Evolutionary conservation across 1,140 invertebrate genomes (phyloP).

Genomic region (Drosophila virilis): DNA sequence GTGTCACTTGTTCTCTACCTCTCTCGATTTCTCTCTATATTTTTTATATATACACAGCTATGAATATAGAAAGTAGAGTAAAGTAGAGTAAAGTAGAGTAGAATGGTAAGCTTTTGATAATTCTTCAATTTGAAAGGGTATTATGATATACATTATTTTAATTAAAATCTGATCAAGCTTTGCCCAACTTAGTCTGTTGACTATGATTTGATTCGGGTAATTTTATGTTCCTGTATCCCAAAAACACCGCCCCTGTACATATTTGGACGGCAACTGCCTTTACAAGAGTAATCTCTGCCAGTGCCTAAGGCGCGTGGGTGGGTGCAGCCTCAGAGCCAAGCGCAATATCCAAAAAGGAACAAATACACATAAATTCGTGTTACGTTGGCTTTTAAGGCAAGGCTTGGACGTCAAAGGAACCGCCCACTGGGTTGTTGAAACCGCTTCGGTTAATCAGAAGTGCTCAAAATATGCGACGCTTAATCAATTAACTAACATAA

Average conservation of each 20-base stretch:
- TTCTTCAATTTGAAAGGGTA: too few species aligned
- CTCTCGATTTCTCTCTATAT: neutral
- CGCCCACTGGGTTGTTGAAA: slow-evolving; percentile 8
- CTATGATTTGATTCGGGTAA: slow-evolving; percentile 14
- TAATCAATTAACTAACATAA: slow-evolving; percentile 82
- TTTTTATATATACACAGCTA: neutral
- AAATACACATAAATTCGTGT: slow-evolving; percentile 10
- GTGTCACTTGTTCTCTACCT: too few species aligned
- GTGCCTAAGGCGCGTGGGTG: slow-evolving; percentile 51
- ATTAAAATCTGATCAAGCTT: too few species aligned
- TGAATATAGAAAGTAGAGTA: too few species aligned
- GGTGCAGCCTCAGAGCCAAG: slow-evolving; percentile 52
- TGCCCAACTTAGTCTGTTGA: too few species aligned
- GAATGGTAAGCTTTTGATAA: too few species aligned
- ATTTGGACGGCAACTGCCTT: slow-evolving; percentile 48
- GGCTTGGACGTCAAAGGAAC: slow-evolving; percentile 15
- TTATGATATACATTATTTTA: too few species aligned
- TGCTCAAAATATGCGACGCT: slow-evolving; percentile 54
- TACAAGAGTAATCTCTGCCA: slow-evolving; percentile 17
- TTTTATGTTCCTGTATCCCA: slow-evolving; percentile 32
- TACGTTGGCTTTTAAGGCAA: slow-evolving; percentile 55
- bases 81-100: too few species aligned
- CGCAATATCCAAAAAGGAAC: neutral
- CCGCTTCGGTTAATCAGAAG: slow-evolving; percentile 26
- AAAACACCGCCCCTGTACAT: slow-evolving; percentile 67